These are phyloP conservation scores for Diprion similis DNA, from an alignment of 1,140 invertebrate genomes.

Conservation along the genomic window DNA sequence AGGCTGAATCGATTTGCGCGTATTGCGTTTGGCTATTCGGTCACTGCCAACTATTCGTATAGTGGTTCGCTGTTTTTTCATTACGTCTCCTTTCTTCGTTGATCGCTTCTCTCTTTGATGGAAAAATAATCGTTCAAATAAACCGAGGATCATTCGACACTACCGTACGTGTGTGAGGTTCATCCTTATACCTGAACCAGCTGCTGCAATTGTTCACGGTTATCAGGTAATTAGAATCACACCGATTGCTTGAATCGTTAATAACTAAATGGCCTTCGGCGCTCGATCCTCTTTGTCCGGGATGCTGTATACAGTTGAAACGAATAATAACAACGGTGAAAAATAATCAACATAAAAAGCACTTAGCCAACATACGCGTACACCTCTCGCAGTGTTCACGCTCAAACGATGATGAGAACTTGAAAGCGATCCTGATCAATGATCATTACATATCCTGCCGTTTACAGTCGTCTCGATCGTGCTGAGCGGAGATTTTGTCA, in stretches of 20 bases:
- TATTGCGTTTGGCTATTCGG: background rate
- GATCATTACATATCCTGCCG: background rate
- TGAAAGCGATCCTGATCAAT: background rate
- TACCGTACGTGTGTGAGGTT: background rate
- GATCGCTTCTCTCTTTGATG: background rate
- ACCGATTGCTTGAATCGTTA: constrained; percentile 7
- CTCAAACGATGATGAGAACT: too few species aligned
- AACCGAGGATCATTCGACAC: background rate
- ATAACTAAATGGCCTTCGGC: background rate
- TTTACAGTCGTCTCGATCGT: background rate
- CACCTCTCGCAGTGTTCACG: too few species aligned
- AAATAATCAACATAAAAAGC: background rate
- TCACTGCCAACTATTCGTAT: too few species aligned
- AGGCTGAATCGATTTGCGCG: background rate
- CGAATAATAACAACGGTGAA: background rate
- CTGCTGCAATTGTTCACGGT: background rate
- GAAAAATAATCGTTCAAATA: background rate
- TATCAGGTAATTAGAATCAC: constrained; percentile 1
- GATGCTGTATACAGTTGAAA: too few species aligned
- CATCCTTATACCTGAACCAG: background rate
- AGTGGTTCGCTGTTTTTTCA: background rate
- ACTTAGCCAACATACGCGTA: too few species aligned
- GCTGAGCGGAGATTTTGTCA: background rate
- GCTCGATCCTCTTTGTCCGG: background rate
- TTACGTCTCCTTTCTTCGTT: background rate